Evolutionary conservation across 2,797 vertebrate species (phyloP), one percentile per base, ranked within the genome.

Genomic region (Acridotheres tristis): DNA sequence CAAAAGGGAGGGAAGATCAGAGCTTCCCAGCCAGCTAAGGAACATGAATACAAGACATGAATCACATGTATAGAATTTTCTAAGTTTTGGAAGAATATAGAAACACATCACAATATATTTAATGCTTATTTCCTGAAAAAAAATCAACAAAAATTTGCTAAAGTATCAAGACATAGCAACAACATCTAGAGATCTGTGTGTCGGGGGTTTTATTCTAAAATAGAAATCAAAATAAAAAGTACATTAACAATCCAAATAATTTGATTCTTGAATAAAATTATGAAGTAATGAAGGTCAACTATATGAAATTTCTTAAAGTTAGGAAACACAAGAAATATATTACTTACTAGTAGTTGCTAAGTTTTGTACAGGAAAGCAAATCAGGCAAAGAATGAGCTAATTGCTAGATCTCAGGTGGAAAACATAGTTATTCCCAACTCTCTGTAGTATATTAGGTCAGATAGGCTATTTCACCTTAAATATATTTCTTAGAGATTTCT

Each of bases 31-130:
- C 22, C 53, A 40, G 16, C 11, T 38, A n/a, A 59, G 19, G 20
- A 45, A 53, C 17, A 14, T 21, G 23, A 38, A 51, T n/a, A 45
- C 38, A 69, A 90, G 38, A 89, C 30, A 47, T 86, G 11, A 55
- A 85, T 91, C 34, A 90, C 45, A 66, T 58, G 5, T 83, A 59
- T 57, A 72, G 54, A 78, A 21, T 71, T 83, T 18, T 73, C 78
- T 84, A 42, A 68, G 38, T 61, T 96, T 89, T 85, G 76, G 48
- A 90, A 89, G 43, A n/a, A 88, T 83, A 92, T 30, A 45, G 81
- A 88, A 96, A 92, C 88, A 58, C 53, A 94, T 29, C 32, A 94
- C 53, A 90, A 91, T 94, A 91, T 94, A 78, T 96, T 96, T 97
- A 94, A 93, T 51, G 36, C 83, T 73, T 91, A 22, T 61, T 96